These are phyloP conservation scores for Sphyrna mokarran DNA, from an alignment of 2,113 vertebrate species.

Conservation along the genomic window DNA sequence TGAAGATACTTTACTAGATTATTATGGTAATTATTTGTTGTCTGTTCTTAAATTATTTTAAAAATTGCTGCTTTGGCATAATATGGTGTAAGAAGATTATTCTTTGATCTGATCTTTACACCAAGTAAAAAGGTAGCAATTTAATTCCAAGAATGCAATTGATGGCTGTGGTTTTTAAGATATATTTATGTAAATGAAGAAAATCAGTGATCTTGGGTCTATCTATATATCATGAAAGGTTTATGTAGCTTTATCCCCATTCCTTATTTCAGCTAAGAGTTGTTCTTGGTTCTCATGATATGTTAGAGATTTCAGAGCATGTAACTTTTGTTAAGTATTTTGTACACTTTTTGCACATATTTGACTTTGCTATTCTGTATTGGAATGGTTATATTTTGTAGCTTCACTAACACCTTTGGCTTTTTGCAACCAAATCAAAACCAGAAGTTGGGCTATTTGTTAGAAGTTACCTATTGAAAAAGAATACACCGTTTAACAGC, in stretches of 20 bases:
- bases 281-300: neutral
- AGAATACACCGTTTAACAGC: neutral
- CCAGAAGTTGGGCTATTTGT: neutral
- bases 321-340: neutral
- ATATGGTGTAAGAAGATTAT: neutral
- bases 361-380: neutral
- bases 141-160: neutral
- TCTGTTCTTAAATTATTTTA: neutral
- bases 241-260: neutral
- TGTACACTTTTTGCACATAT: neutral
- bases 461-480: neutral
- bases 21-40: neutral
- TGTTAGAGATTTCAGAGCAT: neutral
- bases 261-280: neutral
- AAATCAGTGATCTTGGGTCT: neutral
- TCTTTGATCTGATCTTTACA: neutral
- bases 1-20: neutral
- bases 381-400: neutral
- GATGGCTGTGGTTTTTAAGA: neutral
- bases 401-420: neutral
- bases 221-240: neutral
- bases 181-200: neutral
- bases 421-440: neutral
- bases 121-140: neutral
- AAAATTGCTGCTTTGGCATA: neutral